Evolutionary conservation across 2,113 vertebrate species (phyloP), one percentile per base, ranked within the genome.

Genomic region (Cyprinodon brontotheroides): DNA sequence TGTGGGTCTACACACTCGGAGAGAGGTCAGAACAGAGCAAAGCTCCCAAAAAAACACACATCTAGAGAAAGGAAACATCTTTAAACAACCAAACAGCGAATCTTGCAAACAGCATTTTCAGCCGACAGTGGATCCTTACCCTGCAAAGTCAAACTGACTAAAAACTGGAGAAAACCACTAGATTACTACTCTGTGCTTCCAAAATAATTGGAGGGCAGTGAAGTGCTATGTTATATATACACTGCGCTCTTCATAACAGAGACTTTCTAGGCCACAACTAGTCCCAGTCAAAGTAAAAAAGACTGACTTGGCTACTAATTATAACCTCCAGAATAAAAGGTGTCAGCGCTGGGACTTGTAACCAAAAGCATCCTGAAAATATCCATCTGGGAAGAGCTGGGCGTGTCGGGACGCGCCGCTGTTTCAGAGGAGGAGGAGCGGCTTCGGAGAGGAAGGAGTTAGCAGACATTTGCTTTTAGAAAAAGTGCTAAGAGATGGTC

Each of bases 311-410:
- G 73, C 75, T 89, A 77, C 91, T 92, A 90, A 94, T 92, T 91
- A 94, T 90, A 92, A 88, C 76, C n/a, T 82, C 67, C 37, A 77
- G 74, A 84, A 79, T 57, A n/a, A 50, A 92, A 90, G 87, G 91
- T 93, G 90, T 92, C 85, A 78, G 77, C 83, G 88, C 90, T 80
- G 68, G 78, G 79, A 83, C 91, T 89, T 92, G 84, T 83, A 89
- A 91, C 84, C 74, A 83, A 83, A 92, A 88, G 82, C 82, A 81
- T 88, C 81, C 73, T 70, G 65, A 84, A 90, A 93, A 84, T 84
- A 91, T 91, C 89, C 87, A 86, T 87, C 80, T 90, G 80, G 66
- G 22, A 82, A 74, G 72, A 81, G 76, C 84, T 70, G 86, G 80
- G 81, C 85, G 48, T 81, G 84, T 73, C 62, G 2, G 64, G 80